These are phyloP conservation scores for Conchocele bisecta DNA, from an alignment of 2,888 invertebrate species.

Conservation along the genomic window DNA sequence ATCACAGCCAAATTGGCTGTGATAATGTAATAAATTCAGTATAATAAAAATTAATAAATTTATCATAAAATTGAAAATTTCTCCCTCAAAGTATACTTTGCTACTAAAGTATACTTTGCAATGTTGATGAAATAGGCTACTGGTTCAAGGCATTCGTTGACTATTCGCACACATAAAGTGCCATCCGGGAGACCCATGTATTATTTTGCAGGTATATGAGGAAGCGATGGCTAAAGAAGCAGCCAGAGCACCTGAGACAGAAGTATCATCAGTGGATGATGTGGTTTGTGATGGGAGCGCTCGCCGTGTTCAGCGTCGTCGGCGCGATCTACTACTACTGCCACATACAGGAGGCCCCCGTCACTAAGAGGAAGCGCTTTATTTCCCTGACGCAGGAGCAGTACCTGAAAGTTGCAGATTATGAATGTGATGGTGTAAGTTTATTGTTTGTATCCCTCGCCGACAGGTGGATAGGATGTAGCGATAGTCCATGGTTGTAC, in stretches of 20 bases:
- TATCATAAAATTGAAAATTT: too few species aligned
- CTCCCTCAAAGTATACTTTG: too few species aligned
- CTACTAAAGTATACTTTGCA: too few species aligned
- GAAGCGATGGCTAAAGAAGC: slow-evolving; percentile 29
- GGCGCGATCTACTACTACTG: slow-evolving; percentile 74
- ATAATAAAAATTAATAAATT: too few species aligned
- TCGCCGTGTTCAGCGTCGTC: neutral
- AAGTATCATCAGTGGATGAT: slow-evolving; percentile 2
- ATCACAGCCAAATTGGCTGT: too few species aligned
- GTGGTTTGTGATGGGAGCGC: neutral
- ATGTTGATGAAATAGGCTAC: too few species aligned
- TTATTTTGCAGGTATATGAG: slow-evolving; percentile 13
- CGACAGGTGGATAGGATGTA: neutral
- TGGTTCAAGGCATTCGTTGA: too few species aligned
- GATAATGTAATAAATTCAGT: too few species aligned
- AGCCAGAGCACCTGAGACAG: slow-evolving; percentile 28
- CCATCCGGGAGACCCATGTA: neutral
- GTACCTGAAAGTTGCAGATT: slow-evolving; percentile 81
- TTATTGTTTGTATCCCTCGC: neutral
- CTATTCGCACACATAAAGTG: too few species aligned
- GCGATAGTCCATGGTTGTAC: too few species aligned
- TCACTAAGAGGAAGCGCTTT: slow-evolving; percentile 85
- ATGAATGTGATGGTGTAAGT: slow-evolving; percentile 81
- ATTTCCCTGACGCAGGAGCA: slow-evolving; percentile 84
- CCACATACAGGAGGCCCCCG: slow-evolving; percentile 84